Percentiles rank a stretch among this genome's conserved stretches.
Conservation (phyloP, 2,113 vertebrate species). For the Gadus chalcogrammus region DNA sequence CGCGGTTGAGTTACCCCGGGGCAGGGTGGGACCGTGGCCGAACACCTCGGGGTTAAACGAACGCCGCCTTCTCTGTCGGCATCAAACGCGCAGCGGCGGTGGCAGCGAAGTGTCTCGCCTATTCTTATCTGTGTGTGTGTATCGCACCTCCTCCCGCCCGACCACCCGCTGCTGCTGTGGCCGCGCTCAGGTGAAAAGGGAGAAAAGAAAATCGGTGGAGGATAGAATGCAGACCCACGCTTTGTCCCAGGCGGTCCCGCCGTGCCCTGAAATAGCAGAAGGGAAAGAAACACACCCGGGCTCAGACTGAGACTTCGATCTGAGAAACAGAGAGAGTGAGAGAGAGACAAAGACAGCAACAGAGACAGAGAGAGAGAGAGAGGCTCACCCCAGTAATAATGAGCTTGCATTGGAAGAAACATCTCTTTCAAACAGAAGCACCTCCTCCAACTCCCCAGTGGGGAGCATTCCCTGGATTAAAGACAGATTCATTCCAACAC, state of each 20-base stretch:
- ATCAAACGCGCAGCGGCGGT: constrained; percentile 10
- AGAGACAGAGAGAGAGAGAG: neutral
- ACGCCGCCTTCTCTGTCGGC: constrained; percentile 36
- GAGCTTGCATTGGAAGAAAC: neutral
- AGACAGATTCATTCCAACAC: neutral
- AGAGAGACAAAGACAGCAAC: no score
- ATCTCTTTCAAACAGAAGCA: neutral
- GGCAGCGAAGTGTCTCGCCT: constrained; percentile 17
- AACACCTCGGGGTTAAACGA: constrained; percentile 45
- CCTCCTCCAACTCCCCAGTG: neutral
- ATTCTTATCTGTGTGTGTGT: constrained; percentile 2
- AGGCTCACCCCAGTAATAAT: neutral
- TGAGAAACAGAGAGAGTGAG: no score
- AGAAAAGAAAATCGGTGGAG: no score
- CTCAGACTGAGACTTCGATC: no score
- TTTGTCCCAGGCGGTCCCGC: no score
- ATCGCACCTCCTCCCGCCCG: no score
- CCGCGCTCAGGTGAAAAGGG: no score
- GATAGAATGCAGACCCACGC: no score
- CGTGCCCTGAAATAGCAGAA: no score
- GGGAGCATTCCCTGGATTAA: neutral
- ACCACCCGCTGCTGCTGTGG: no score
- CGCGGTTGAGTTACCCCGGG: constrained; percentile 45
- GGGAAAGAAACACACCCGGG: no score
- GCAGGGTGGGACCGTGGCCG: constrained; percentile 13